Evolutionary conservation across 1,140 invertebrate genomes (phyloP).

Genomic region (Pectinophora gossypiella): DNA sequence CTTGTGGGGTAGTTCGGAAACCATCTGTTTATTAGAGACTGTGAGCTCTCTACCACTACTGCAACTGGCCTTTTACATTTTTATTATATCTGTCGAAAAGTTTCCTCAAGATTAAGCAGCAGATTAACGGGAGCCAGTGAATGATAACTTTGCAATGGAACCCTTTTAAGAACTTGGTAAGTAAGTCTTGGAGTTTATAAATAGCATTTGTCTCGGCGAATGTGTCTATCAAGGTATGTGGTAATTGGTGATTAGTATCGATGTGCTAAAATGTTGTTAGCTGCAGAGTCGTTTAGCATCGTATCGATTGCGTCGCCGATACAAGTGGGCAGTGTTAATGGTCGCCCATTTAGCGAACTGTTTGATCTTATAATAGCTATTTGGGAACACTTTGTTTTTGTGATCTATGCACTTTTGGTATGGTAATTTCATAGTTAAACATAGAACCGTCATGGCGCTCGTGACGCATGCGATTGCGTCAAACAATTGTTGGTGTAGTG

Average conservation of each 20-base stretch:
- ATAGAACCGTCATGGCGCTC: conserved; percentile 23
- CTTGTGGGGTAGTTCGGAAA: conserved; percentile 15
- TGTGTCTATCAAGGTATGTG: conserved; percentile 14
- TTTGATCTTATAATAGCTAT: conserved; percentile 47
- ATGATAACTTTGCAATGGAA: too few species aligned
- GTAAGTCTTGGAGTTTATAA: too few species aligned
- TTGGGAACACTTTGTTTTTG: conserved; percentile 54
- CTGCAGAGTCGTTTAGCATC: conserved; percentile 42
- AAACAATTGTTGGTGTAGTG: conserved; percentile 40
- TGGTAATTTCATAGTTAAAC: conserved; percentile 48
- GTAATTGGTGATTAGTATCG: conserved; percentile 55
- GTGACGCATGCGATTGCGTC: conserved; percentile 41
- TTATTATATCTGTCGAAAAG: too few species aligned
- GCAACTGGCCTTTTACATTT: too few species aligned
- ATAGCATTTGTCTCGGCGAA: background rate
- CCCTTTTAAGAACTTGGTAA: too few species aligned
- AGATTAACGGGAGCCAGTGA: too few species aligned
- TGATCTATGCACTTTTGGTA: conserved; percentile 46
- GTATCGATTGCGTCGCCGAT: conserved; percentile 44
- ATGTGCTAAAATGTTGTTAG: conserved; percentile 52
- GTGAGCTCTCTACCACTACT: too few species aligned
- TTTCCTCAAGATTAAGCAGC: background rate
- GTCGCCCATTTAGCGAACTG: conserved; percentile 38
- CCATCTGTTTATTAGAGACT: conserved; percentile 20
- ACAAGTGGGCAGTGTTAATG: conserved; percentile 46